Percentiles rank a stretch among this genome's conserved stretches.
phyloP scores from a whole-genome alignment of 2,888 invertebrate species.

The Orthonychiurus folsomi region DNA sequence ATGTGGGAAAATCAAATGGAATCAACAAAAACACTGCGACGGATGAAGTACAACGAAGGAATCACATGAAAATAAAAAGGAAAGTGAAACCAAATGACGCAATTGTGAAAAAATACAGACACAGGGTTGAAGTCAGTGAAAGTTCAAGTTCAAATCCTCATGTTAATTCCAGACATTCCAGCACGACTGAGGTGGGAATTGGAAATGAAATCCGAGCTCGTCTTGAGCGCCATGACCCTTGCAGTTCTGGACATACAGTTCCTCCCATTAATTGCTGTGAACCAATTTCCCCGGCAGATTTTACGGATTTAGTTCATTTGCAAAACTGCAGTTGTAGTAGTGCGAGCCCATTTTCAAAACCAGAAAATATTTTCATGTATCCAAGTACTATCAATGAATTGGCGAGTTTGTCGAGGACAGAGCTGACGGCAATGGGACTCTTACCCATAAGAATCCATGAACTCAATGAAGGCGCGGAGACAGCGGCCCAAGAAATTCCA shows the following conservation, averaged over 20 bases:
- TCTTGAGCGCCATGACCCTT: constrained; percentile 2
- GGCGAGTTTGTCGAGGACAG: constrained; percentile 34
- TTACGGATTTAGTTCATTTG: constrained; percentile 12
- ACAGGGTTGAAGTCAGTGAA: neutral
- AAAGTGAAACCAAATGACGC: neutral
- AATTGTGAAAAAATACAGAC: constrained; percentile 2
- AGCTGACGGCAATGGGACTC: constrained; percentile 38
- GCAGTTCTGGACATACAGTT: neutral
- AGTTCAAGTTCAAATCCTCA: neutral
- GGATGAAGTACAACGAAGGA: too few species aligned
- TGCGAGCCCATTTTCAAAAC: too few species aligned
- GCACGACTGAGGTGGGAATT: neutral
- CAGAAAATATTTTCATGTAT: constrained; percentile 27
- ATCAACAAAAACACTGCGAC: too few species aligned
- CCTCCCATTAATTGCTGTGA: constrained; percentile 16
- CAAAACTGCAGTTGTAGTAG: constrained; percentile 2
- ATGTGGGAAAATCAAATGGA: neutral
- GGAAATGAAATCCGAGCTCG: neutral
- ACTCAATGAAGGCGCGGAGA: constrained; percentile 37
- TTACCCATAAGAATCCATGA: constrained; percentile 30
- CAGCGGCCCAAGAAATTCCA: constrained; percentile 45
- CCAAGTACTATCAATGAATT: constrained; percentile 34
- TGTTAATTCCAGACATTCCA: neutral
- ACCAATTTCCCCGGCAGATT: constrained; percentile 18
- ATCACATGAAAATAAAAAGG: neutral